Evolutionary conservation across 2,797 vertebrate species (phyloP), one percentile per base, ranked within the genome.

Genomic region (Sphaeramia orbicularis): DNA sequence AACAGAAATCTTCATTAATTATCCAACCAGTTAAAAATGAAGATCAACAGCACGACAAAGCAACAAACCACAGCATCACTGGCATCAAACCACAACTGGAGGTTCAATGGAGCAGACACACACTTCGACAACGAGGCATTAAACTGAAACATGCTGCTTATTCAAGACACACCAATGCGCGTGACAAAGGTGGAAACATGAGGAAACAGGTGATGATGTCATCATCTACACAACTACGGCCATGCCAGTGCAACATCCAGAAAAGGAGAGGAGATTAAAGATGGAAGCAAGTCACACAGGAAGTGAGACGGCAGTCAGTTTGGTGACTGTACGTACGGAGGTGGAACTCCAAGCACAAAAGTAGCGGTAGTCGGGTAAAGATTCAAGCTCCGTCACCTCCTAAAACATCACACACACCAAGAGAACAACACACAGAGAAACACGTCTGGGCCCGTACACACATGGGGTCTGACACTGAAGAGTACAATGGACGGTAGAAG

Each of bases 311-410:
- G 58, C 74, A 85, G 71, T 68, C 49, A 59, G 87, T 83, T 81
- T 67, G 14, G 53, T 68, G 77, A 82, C 84, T 76, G 85, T 92
- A 92, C 91, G 80, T 92, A 92, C 89, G 74, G 87, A 85, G 86
- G 83, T 81, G 57, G 90, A 91, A 86, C 88, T 92, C 90, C 91
- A 94, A 80, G 87, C 91, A 37, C 86, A 91, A 91, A 93, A 93
- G 89, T 83, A 85, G 87, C 87, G 85, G 80, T 13, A 78, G 79
- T 92, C 90, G 68, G 88, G 90, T 73, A 89, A 86, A 75, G 78
- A 61, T 55, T 91, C 74, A 65, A 74, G 61, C 72, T 86, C 89
- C 79, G 89, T 87, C 86, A 76, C 85, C 73, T 92, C 90, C 93
- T 94, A 86, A 84, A 83, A 90, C 50, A 19, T 90, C 75, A 89